Conservation (phyloP, 1,140 invertebrate genomes). For the Penaeus japonicus region DNA sequence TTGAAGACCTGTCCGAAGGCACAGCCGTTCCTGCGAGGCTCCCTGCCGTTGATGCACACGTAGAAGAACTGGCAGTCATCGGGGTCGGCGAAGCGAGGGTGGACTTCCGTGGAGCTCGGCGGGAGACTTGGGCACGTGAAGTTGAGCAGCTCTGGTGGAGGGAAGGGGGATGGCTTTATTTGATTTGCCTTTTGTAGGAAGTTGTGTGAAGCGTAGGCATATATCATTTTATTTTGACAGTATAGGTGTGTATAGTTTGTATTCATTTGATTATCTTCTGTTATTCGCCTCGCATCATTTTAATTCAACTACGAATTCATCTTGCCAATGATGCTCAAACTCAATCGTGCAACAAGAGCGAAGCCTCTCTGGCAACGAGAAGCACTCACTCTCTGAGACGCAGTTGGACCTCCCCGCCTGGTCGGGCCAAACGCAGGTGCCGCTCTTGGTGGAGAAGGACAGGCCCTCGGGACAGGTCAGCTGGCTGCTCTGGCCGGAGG, state of each 20-base stretch:
- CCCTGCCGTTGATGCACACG: conserved; percentile 86
- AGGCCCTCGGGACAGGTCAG: conserved; percentile 84
- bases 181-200: no score
- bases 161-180: background rate
- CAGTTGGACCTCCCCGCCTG: conserved; percentile 79
- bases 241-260: no score
- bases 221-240: no score
- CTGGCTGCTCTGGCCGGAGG: conserved; percentile 81
- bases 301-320: no score
- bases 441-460: conserved; percentile 86
- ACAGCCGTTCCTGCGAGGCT: conserved; percentile 85
- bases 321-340: no score
- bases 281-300: no score
- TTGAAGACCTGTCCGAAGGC: conserved; percentile 87
- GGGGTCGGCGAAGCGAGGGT: conserved; percentile 88
- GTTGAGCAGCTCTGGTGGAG: conserved; percentile 58
- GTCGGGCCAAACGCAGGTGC: conserved; percentile 88
- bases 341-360: no score
- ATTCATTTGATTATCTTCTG: no score
- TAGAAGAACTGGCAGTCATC: conserved; percentile 90
- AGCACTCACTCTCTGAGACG: conserved; percentile 63
- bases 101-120: conserved; percentile 74
- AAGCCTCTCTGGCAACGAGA: no score
- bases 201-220: no score
- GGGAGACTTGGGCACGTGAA: conserved; percentile 63